Conservation (phyloP, 2,113 vertebrate species). For the Pseudorectes ferrugineus region DNA sequence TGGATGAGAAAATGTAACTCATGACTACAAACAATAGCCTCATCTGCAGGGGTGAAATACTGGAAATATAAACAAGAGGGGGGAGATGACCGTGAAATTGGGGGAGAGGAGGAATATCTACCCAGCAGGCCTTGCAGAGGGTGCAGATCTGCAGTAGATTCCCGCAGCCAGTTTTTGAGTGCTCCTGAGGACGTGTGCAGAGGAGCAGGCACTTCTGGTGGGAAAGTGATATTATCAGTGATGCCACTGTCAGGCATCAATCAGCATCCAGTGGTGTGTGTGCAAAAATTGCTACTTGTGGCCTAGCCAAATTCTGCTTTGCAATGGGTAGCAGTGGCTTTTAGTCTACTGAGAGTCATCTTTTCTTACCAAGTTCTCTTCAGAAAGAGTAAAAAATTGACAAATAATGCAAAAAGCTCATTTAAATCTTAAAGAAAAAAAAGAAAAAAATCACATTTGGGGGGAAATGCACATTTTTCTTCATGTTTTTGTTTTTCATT, state of each 20-base stretch:
- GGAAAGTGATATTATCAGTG: neutral
- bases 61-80: neutral
- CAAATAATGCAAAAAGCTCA: neutral
- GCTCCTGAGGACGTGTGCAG: neutral
- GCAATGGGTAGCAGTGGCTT: neutral
- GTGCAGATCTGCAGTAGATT: neutral
- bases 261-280: neutral
- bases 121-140: accelerated
- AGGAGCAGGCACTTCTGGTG: neutral
- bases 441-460: neutral
- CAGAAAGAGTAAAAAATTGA: neutral
- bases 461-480: neutral
- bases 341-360: neutral
- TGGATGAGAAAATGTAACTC: neutral
- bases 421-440: neutral
- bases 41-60: neutral
- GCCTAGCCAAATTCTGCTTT: neutral
- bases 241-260: neutral
- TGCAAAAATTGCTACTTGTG: neutral
- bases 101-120: neutral
- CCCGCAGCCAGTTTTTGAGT: neutral
- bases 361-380: neutral
- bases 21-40: neutral
- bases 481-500: neutral
- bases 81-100: accelerated